phyloP scores from a whole-genome alignment of 2,888 invertebrate species.

The Eupelmus urozonus region DNA sequence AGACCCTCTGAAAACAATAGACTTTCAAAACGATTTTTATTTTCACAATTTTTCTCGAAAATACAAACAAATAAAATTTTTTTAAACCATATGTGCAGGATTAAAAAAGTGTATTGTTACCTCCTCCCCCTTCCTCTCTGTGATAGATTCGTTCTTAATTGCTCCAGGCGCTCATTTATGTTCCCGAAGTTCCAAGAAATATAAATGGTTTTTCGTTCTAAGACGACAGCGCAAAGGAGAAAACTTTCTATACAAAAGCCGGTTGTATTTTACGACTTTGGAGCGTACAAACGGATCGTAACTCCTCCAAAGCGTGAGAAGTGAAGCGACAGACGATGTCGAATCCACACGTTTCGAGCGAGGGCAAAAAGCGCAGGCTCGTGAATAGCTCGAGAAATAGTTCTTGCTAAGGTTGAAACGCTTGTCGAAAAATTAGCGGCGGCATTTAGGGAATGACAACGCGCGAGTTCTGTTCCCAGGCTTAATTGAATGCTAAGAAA shows the following conservation, averaged over 20 bases:
- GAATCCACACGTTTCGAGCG: constrained; percentile 18
- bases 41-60: too few relatives aligned
- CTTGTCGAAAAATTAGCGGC: constrained; percentile 31
- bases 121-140: neutral
- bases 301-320: constrained; percentile 51
- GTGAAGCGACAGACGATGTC: constrained; percentile 41
- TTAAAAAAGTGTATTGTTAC: neutral
- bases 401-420: constrained; percentile 9
- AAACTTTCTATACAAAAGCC: constrained; percentile 32
- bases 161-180: neutral
- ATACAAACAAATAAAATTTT: neutral
- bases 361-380: constrained; percentile 30
- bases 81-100: neutral
- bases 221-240: constrained; percentile 40
- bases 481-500: too few relatives aligned
- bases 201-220: constrained; percentile 55
- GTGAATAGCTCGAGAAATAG: constrained; percentile 23
- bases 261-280: constrained; percentile 49
- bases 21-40: neutral
- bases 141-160: constrained; percentile 28
- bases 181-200: constrained; percentile 39
- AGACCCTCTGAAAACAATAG: neutral
- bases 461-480: too few relatives aligned
- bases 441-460: too few relatives aligned
- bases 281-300: constrained; percentile 36